Percentiles rank a stretch among this genome's conserved stretches.
Conservation (phyloP, 2,888 invertebrate genomes). For the Orthosia gracilis region DNA sequence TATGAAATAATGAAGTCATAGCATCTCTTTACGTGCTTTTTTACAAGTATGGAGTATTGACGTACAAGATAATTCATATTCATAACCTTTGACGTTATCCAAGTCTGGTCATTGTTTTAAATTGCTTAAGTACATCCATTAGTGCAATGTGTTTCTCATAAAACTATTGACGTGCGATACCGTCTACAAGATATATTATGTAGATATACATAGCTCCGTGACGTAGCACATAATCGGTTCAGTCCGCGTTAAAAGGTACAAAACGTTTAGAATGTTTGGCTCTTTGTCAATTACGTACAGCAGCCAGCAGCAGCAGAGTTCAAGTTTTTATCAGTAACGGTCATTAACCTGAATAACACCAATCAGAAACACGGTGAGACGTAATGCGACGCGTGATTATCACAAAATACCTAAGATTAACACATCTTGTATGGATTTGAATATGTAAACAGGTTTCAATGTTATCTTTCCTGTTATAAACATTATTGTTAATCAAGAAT, state of each 20-base stretch:
- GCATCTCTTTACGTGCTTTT: constrained; percentile 9
- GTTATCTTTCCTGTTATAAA: constrained; percentile 19
- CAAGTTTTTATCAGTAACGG: constrained; percentile 70
- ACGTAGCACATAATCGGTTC: constrained; percentile 56
- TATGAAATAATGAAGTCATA: constrained; percentile 23
- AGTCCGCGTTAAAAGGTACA: constrained; percentile 55
- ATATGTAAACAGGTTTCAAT: constrained; percentile 29
- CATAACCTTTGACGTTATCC: constrained; percentile 51
- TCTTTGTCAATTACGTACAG: constrained; percentile 61
- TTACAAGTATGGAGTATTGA: constrained; percentile 36
- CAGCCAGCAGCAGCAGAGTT: no score
- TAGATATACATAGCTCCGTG: constrained; percentile 34
- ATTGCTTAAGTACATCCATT: constrained; percentile 53
- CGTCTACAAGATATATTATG: constrained; percentile 27
- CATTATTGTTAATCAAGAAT: constrained; percentile 10
- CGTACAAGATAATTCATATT: constrained; percentile 46
- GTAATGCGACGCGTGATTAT: constrained; percentile 60
- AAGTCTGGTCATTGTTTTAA: constrained; percentile 56
- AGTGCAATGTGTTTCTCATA: constrained; percentile 59
- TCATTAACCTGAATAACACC: constrained; percentile 69
- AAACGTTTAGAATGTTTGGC: constrained; percentile 63
- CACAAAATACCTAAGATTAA: constrained; percentile 48
- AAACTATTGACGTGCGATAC: constrained; percentile 52
- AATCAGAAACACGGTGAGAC: constrained; percentile 58
- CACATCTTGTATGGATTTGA: constrained; percentile 38